Conservation (phyloP, 53 echinoderm and acorn worm species). For the Pentamera pediparva region DNA sequence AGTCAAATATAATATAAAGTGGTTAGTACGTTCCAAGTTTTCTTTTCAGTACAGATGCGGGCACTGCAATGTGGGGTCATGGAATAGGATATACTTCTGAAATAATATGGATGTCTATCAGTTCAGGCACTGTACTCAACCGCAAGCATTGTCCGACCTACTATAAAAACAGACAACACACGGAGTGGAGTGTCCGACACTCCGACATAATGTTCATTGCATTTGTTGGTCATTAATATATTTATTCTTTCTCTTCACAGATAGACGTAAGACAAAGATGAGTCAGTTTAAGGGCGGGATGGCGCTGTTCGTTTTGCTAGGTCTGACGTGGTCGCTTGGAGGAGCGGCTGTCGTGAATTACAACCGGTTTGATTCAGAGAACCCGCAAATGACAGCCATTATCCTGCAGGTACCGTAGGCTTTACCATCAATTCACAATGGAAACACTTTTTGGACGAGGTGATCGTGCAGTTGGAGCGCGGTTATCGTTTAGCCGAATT, state of each 20-base stretch:
- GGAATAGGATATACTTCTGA: too few species aligned
- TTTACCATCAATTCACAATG: too few species aligned
- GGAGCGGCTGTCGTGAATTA: conserved; percentile 75
- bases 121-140: too few species aligned
- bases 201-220: not conserved
- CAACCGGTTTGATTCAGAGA: conserved; percentile 40
- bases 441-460: not conserved
- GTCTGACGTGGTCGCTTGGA: conserved; percentile 79
- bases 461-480: not conserved
- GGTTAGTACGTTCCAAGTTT: too few species aligned
- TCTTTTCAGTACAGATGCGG: too few species aligned
- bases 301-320: conserved; percentile 73
- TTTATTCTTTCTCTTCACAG: conserved; percentile 10
- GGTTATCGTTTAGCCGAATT: not conserved
- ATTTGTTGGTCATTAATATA: not conserved
- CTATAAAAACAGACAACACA: too few species aligned
- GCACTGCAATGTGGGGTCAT: too few species aligned
- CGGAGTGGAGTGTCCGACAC: not conserved
- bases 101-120: too few species aligned
- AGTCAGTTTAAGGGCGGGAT: conserved; percentile 76
- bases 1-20: too few species aligned
- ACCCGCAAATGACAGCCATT: conserved; percentile 40
- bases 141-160: too few species aligned
- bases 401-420: conserved; percentile 74
- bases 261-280: conserved; percentile 55